Evolutionary conservation across 2,113 vertebrate species (phyloP).

Genomic region (Charina bottae): DNA sequence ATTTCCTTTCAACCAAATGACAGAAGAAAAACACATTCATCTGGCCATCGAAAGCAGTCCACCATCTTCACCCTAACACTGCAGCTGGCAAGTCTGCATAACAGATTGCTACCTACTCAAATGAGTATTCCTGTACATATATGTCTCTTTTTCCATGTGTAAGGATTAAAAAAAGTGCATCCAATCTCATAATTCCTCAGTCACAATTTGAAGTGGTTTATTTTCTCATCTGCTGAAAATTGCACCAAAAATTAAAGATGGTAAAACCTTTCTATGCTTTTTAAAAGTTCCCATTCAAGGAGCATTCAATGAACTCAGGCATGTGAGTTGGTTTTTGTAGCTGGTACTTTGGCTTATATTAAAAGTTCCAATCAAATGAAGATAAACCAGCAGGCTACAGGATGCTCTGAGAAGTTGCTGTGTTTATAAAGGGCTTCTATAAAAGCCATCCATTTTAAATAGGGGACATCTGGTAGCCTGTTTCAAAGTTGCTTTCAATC

Average conservation of each 20-base stretch:
- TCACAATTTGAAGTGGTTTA: neutral
- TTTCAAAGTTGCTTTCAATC: slow-evolving; percentile 7
- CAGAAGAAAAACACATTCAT: neutral
- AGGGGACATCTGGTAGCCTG: slow-evolving; percentile 20
- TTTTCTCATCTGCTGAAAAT: neutral
- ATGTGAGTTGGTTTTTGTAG: neutral
- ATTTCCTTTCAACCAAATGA: neutral
- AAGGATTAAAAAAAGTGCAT: neutral
- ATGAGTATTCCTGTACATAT: neutral
- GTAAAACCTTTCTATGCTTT: neutral
- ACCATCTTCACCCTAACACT: neutral
- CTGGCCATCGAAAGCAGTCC: neutral
- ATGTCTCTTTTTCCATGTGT: neutral
- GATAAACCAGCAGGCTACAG: neutral
- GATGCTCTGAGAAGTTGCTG: neutral
- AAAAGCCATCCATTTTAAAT: slow-evolving; percentile 1
- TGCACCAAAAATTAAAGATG: neutral
- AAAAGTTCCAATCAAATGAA: neutral
- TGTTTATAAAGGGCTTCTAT: slow-evolving; percentile 8
- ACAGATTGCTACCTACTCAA: neutral
- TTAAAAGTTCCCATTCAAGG: neutral
- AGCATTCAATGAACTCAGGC: neutral
- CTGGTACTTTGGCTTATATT: neutral
- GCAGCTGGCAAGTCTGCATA: neutral
- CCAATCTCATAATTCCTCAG: neutral